phyloP scores from a whole-genome alignment of 2,797 vertebrate species.

The Eulemur albifrons region DNA sequence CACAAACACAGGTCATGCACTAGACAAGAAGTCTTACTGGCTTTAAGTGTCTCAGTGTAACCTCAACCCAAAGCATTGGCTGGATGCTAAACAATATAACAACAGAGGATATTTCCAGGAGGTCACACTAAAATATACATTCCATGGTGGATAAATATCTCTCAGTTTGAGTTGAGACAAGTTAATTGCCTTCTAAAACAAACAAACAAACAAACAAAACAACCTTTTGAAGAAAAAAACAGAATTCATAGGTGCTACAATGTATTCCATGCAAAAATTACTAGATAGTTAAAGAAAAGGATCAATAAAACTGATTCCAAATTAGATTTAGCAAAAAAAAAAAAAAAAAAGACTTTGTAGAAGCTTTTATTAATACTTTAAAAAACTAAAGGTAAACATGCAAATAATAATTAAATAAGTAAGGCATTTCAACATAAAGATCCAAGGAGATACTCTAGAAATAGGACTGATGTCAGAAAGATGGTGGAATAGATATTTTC shows the following conservation, averaged over 20 bases:
- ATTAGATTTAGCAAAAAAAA: neutral
- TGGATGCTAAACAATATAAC: neutral
- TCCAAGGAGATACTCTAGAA: neutral
- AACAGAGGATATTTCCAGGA: neutral
- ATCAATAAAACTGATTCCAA: neutral
- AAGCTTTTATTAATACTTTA: neutral
- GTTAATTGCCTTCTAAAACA: neutral
- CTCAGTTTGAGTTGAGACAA: neutral
- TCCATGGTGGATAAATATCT: neutral
- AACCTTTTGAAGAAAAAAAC: neutral
- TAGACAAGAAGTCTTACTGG: neutral
- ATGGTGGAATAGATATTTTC: too few relatives aligned
- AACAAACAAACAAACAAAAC: neutral
- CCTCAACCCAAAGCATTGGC: neutral
- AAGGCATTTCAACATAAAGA: neutral
- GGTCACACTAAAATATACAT: neutral
- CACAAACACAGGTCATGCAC: neutral
- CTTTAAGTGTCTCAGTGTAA: neutral
- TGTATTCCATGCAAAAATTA: neutral
- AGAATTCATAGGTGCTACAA: neutral
- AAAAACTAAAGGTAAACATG: neutral
- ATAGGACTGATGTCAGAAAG: neutral
- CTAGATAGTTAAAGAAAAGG: neutral
- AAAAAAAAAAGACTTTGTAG: neutral
- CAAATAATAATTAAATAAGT: neutral